Evolutionary conservation across 2,888 invertebrate species (phyloP), one percentile per base, ranked within the genome.

Genomic region (Unio pictorum): DNA sequence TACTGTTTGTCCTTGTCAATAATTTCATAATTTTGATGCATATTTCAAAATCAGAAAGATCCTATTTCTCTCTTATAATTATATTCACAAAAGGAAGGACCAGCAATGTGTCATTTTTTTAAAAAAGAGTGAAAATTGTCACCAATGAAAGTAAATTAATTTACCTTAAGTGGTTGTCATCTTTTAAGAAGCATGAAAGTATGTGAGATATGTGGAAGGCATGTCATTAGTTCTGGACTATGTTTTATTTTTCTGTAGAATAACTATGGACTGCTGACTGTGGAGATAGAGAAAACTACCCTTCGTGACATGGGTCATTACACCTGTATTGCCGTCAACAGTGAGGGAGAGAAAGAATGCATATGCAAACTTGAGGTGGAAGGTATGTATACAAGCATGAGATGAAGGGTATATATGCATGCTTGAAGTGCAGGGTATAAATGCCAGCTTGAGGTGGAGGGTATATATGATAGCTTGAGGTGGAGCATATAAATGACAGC

Each of bases 361-460:
- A 76, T 73, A 2, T 96, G 95, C 0, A 92, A 94, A 64, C 91
- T 97, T 61, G 96, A 96, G 86, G 94, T 87, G 3, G 94, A 96
- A 64, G 92, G 93, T 87, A 90, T 87, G 92, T 91, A 59, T 4
- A 20, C 59, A 6, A 45, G 1, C 4, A 17, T 61, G 6, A 8
- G n/a, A 7, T 20, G 23, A 61, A 23, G 61, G 17, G 26, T 23
- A 61, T 23, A 61, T 18, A n/a, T 23, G 26, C 28, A 3, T 3
- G 28, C 28, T 28, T 28, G 28, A 28, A 4, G 28, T 34, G 34
- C 7, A 34, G 5, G 34, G 5, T 34, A 34, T 6, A 6, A 7
- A 34, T 34, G 5, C 7, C 1, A 6, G 0, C 6, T 34, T 7
- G 7, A 34, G 34, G 34, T 7, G 34, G 34, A 34, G 34, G 34